Conservation (phyloP, 2,888 invertebrate genomes). For the Troglohyphantes excavatus region DNA sequence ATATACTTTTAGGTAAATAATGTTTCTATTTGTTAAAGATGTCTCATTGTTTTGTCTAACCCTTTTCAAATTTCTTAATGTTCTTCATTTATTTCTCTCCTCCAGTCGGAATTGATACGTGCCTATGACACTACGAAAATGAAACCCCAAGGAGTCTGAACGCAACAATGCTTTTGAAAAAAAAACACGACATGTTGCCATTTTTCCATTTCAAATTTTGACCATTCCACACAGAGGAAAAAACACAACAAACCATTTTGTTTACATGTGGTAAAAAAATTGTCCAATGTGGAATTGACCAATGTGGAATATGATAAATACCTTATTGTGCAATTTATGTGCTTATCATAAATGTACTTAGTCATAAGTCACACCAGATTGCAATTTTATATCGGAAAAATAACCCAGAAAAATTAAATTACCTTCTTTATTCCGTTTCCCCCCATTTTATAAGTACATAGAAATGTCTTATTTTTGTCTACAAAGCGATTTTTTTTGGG, state of each 20-base stretch:
- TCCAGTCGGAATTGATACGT: constrained; percentile 95
- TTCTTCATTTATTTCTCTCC: neutral
- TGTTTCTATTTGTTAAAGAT: too few species aligned
- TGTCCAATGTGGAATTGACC: neutral
- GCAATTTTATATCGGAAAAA: neutral
- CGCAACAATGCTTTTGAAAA: neutral
- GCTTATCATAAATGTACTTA: constrained; percentile 41
- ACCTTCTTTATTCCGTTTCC: too few species aligned
- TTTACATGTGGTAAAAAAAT: neutral
- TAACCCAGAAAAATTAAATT: too few species aligned
- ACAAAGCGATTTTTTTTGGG: too few species aligned
- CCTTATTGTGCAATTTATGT: constrained; percentile 35
- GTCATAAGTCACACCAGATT: constrained; percentile 60
- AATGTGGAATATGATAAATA: constrained; percentile 11
- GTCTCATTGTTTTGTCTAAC: too few species aligned
- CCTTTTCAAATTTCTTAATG: neutral
- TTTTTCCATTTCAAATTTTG: constrained; percentile 16
- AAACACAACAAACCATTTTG: neutral
- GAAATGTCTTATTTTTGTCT: too few species aligned
- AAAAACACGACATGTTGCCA: constrained; percentile 11
- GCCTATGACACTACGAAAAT: constrained; percentile 93
- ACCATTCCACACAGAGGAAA: constrained; percentile 46
- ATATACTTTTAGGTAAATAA: too few species aligned
- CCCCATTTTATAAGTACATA: too few species aligned
- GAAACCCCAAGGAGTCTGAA: constrained; percentile 83